These are phyloP conservation scores for Clarias gariepinus DNA, from an alignment of 2,113 vertebrate genomes.

Conservation along the genomic window DNA sequence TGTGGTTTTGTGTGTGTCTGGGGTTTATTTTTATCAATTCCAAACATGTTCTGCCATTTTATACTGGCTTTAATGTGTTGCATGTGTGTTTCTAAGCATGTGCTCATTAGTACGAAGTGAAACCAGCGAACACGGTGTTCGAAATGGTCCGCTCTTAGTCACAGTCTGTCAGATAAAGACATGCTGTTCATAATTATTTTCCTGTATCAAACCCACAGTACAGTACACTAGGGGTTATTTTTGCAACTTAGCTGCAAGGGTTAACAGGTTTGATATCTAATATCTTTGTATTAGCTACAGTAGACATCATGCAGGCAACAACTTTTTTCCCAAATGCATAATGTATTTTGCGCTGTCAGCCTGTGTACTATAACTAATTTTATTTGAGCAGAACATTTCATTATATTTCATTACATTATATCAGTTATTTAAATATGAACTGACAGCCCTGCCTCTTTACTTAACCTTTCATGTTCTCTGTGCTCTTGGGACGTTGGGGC, in stretches of 20 bases:
- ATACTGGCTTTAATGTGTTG: slow-evolving; percentile 15
- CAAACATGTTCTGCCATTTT: slow-evolving; percentile 28
- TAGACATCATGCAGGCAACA: background rate
- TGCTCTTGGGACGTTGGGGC: background rate
- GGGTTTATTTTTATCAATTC: slow-evolving; percentile 23
- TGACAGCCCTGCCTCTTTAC: background rate
- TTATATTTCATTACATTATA: background rate
- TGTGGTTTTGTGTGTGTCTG: slow-evolving; percentile 16
- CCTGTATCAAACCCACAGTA: background rate
- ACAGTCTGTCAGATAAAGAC: background rate
- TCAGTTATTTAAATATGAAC: background rate
- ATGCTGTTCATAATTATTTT: background rate
- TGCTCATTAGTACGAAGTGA: slow-evolving; percentile 16
- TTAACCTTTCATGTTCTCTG: background rate
- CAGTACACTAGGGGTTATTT: background rate
- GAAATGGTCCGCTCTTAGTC: background rate
- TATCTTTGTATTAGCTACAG: background rate
- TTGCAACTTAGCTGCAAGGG: background rate
- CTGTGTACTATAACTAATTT: background rate
- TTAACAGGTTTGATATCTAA: background rate
- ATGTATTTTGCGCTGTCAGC: background rate
- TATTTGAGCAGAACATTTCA: background rate
- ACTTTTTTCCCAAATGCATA: background rate
- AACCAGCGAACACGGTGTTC: background rate
- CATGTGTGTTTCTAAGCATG: slow-evolving; percentile 24